These are phyloP conservation scores for Melangyna quadrimaculata DNA, from an alignment of 2,888 invertebrate species.

Conservation along the genomic window DNA sequence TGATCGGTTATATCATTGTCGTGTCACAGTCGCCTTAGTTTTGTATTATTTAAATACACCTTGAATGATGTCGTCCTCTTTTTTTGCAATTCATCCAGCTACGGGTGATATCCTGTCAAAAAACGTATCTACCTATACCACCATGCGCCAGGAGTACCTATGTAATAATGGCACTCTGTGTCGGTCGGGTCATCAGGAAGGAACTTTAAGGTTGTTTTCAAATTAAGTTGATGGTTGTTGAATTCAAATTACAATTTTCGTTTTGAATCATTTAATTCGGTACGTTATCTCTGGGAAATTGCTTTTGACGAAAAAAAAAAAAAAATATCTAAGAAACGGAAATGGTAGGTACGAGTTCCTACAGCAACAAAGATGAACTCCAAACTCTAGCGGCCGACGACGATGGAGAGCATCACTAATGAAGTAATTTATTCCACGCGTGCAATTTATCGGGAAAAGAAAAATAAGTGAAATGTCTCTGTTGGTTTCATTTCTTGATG, in stretches of 20 bases:
- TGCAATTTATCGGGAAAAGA: slow-evolving; percentile 63
- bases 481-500: not conserved
- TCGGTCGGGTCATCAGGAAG: slow-evolving; percentile 5
- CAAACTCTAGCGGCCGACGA: not conserved
- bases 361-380: not conserved
- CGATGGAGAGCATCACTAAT: no score
- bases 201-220: slow-evolving; percentile 39
- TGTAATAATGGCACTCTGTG: not conserved
- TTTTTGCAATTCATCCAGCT: slow-evolving; percentile 39
- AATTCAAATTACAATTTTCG: slow-evolving; percentile 69
- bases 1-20: slow-evolving; percentile 58
- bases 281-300: slow-evolving; percentile 35
- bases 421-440: slow-evolving; percentile 72
- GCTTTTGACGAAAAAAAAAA: slow-evolving; percentile 14
- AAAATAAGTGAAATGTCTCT: slow-evolving; percentile 63
- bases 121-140: not conserved
- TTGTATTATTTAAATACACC: slow-evolving; percentile 46
- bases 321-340: slow-evolving; percentile 1
- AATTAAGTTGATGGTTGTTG: slow-evolving; percentile 59
- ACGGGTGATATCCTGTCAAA: slow-evolving; percentile 29
- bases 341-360: not conserved
- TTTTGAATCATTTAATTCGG: slow-evolving; percentile 70
- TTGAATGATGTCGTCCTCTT: slow-evolving; percentile 35
- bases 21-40: slow-evolving; percentile 40
- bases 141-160: not conserved